These are phyloP conservation scores for Platichthys flesus DNA, from an alignment of 2,113 vertebrate genomes.

Conservation along the genomic window DNA sequence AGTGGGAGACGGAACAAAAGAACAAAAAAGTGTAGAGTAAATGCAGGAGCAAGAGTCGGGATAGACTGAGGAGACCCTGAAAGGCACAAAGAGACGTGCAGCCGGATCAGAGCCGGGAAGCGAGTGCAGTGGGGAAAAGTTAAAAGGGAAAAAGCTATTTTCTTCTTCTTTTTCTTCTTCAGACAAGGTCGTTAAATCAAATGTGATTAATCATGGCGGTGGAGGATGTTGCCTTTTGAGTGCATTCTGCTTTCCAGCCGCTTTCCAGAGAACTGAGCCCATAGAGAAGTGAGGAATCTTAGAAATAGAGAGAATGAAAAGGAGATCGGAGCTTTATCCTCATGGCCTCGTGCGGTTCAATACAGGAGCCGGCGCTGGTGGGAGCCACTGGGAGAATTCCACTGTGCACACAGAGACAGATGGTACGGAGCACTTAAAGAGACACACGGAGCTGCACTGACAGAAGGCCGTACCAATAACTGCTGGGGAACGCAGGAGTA, in stretches of 20 bases:
- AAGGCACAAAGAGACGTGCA: constrained; percentile 38
- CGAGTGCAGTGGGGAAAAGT: constrained; percentile 31
- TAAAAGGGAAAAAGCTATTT: constrained; percentile 43
- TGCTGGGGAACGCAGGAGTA: not conserved
- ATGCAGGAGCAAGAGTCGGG: constrained; percentile 39
- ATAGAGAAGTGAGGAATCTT: not conserved
- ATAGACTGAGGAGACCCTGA: constrained; percentile 12
- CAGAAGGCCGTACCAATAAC: constrained; percentile 9
- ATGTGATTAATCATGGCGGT: constrained; percentile 58
- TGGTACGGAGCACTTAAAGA: constrained; percentile 17
- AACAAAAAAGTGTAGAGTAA: constrained; percentile 30
- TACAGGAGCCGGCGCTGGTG: constrained; percentile 18
- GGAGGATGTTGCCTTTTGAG: constrained; percentile 49
- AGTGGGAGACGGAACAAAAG: constrained; percentile 6
- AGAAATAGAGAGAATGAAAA: constrained; percentile 29
- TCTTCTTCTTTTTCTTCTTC: constrained; percentile 19
- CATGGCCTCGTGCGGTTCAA: constrained; percentile 15
- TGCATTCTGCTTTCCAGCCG: constrained; percentile 11
- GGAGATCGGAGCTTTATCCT: constrained; percentile 33
- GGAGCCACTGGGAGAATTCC: constrained; percentile 19
- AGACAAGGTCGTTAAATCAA: constrained; percentile 62
- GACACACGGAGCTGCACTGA: not conserved
- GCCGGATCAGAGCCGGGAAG: constrained; percentile 34
- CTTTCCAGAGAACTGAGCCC: constrained; percentile 21
- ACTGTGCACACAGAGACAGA: constrained; percentile 11